Percentiles rank a stretch among this genome's conserved stretches.
These are phyloP conservation scores for Adelphocoris suturalis DNA, from an alignment of 2,888 invertebrate genomes.

Conservation along the genomic window DNA sequence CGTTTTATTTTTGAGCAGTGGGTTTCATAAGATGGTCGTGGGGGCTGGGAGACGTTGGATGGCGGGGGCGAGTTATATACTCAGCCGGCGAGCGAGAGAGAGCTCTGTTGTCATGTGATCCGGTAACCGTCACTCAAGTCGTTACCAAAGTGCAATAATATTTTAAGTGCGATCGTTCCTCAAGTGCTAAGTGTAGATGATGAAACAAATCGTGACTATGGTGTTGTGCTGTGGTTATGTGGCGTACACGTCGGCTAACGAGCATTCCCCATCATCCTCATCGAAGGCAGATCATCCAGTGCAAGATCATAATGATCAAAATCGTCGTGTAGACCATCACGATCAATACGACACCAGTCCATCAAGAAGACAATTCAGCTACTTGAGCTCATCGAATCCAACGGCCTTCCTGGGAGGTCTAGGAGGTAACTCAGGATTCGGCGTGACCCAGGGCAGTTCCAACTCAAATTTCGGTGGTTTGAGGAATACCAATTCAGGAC, in stretches of 20 bases:
- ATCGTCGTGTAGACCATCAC: not conserved
- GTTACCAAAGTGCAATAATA: not conserved
- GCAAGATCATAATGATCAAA: not conserved
- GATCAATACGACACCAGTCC: not conserved
- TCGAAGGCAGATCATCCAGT: not conserved
- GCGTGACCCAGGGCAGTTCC: not conserved
- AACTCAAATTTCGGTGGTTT: not conserved
- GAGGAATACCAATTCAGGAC: not conserved
- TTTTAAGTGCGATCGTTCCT: not conserved
- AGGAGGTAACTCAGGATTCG: not conserved
- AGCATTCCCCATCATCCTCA: not conserved
- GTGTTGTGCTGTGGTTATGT: constrained; percentile 43
- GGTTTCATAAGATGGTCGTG: not conserved
- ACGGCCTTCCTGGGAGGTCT: not conserved
- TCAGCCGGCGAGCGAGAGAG: not conserved
- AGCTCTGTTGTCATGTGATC: not conserved
- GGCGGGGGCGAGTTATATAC: constrained; percentile 44
- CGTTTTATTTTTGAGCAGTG: no score
- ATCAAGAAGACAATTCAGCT: not conserved
- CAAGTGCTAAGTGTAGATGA: not conserved
- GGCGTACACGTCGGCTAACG: not conserved
- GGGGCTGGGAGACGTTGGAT: not conserved
- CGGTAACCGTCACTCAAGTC: not conserved
- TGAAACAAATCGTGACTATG: not conserved
- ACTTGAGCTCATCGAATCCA: not conserved